Evolutionary conservation across 2,888 invertebrate genomes (phyloP), one percentile per base, ranked within the genome.

Genomic region (Yponomeuta evonymella): DNA sequence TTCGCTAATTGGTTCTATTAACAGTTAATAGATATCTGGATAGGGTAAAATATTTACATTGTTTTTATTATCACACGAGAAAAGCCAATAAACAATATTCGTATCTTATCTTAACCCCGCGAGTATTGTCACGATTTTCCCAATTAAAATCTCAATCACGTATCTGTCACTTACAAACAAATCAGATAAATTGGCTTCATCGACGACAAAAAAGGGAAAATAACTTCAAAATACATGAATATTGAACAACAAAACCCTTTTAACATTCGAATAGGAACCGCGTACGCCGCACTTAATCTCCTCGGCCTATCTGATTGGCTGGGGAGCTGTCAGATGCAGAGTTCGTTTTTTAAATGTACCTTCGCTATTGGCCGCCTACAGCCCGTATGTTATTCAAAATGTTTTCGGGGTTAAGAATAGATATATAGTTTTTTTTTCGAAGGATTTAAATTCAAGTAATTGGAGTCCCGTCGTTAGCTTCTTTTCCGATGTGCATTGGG

Each of bases 271-370:
- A 87, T 83, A 83, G 82, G 83, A 86, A 79, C 51, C 80, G 79
- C 76, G 79, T 78, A 77, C 76, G 75, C 72, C 73, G 75, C 77
- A 79, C 77, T 88, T 88, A 89, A 89, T 89, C 89, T 87, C 81
- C 80, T 77, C 78, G 79, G 80, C 81, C 81, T 81, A 90, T 90
- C 89, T 88, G 88, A 90, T 91, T 90, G 88, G 90, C 81, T 80
- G 81, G 82, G 79, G 81, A 79, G 84, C 89, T 90, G 91, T 91
- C 91, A 90, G 78, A 81, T 82, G 80, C 91, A 91, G 87, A 84
- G 81, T 80, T 81, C 82, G 80, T 80, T 81, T 86, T 88, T 85
- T 86, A 86, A 87, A 88, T 87, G 85, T 87, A 86, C 79, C 81
- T 80, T 81, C 80, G 81, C 80, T 83, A 88, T 88, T 88, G 87